These are phyloP conservation scores for Gymnocypris eckloni DNA, from an alignment of 2,797 vertebrate species.

Conservation along the genomic window DNA sequence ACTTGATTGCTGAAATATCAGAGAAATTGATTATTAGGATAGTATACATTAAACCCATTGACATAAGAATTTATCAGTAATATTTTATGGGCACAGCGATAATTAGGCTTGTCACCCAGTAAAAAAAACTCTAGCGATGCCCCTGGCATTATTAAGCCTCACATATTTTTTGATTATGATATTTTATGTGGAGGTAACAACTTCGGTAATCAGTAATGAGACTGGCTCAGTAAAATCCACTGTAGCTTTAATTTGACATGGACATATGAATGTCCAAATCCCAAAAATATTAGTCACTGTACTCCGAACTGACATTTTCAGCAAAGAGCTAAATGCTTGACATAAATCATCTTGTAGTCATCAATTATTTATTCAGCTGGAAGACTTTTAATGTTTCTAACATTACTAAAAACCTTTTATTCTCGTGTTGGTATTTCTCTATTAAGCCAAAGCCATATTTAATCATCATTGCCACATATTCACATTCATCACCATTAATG, in stretches of 20 bases:
- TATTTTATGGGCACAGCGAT: not conserved
- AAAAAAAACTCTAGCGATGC: not conserved
- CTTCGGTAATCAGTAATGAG: not conserved
- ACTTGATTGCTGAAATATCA: too few species aligned
- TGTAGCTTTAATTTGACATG: not conserved
- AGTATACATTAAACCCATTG: not conserved
- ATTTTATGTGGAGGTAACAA: not conserved
- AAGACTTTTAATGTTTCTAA: not conserved
- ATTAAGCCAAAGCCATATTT: not conserved
- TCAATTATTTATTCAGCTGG: not conserved
- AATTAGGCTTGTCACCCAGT: not conserved
- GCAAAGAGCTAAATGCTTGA: not conserved
- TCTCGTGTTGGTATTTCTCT: not conserved
- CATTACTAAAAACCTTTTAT: not conserved
- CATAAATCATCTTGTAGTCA: not conserved
- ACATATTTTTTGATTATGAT: not conserved
- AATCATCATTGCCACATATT: not conserved
- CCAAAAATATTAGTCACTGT: not conserved
- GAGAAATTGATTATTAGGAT: not conserved
- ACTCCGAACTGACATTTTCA: not conserved
- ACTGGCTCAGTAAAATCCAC: not conserved
- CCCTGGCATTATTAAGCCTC: not conserved
- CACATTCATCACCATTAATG: not conserved
- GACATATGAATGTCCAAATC: not conserved
- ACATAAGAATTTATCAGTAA: not conserved